Evolutionary conservation across 2,797 vertebrate genomes (phyloP).

Genomic region (Manis pentadactyla): DNA sequence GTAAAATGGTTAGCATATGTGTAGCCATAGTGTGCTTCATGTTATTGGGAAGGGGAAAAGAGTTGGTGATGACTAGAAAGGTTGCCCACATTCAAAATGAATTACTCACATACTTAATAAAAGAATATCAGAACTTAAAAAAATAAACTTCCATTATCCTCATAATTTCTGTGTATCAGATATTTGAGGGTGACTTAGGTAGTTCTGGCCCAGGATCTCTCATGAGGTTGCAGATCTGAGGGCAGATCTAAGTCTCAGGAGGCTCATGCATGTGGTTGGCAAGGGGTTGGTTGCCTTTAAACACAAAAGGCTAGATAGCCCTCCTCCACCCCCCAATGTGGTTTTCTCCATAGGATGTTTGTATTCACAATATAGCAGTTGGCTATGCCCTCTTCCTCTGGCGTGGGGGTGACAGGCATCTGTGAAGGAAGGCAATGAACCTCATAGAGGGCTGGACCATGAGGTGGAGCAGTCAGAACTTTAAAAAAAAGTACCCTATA

Average conservation of each 20-base stretch:
- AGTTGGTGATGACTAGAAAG: constrained; percentile 17
- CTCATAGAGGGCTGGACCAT: not conserved
- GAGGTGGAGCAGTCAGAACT: not conserved
- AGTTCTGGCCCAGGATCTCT: not conserved
- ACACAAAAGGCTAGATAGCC: not conserved
- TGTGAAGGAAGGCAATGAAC: not conserved
- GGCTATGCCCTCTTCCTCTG: not conserved
- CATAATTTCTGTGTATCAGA: not conserved
- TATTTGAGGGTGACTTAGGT: not conserved
- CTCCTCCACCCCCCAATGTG: not conserved
- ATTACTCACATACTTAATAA: constrained; percentile 3
- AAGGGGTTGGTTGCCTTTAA: not conserved
- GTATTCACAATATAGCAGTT: not conserved
- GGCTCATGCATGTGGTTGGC: not conserved
- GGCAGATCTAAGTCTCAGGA: not conserved
- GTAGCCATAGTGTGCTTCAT: not conserved
- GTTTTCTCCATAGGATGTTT: not conserved
- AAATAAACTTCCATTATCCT: not conserved
- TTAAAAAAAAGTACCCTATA: not conserved
- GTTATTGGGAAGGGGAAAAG: constrained; percentile 7
- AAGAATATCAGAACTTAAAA: constrained; percentile 2
- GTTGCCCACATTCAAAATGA: not conserved
- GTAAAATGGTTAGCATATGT: not conserved
- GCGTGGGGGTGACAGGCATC: not conserved
- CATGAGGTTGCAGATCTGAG: not conserved